These are phyloP conservation scores for Pollenia amentaria DNA, from an alignment of 2,888 invertebrate species.

Conservation along the genomic window DNA sequence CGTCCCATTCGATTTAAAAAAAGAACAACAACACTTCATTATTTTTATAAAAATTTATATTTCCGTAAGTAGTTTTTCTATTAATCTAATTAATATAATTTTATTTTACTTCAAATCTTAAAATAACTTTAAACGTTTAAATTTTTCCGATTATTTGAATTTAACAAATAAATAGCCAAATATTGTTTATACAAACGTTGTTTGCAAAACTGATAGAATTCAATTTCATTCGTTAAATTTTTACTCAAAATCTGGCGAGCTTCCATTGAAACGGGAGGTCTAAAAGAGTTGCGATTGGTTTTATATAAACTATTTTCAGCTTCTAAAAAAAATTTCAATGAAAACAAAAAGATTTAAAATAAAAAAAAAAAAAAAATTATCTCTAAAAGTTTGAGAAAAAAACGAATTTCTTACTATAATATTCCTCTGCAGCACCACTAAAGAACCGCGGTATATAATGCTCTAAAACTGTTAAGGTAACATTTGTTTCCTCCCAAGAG, in stretches of 20 bases:
- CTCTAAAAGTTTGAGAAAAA: neutral
- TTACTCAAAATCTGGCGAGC: constrained; percentile 91
- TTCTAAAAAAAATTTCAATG: constrained; percentile 61
- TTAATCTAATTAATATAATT: no score
- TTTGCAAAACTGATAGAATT: constrained; percentile 81
- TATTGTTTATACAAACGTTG: constrained; percentile 82
- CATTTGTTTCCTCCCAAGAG: constrained; percentile 93
- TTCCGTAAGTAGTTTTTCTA: no score
- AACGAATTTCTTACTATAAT: constrained; percentile 87
- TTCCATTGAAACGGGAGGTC: constrained; percentile 89
- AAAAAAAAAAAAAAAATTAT: neutral
- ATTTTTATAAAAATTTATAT: no score
- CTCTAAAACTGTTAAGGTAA: constrained; percentile 92
- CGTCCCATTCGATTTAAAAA: no score
- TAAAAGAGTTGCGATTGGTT: constrained; percentile 89
- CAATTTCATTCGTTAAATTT: constrained; percentile 91
- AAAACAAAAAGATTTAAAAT: neutral
- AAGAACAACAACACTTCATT: no score
- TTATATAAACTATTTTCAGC: constrained; percentile 75
- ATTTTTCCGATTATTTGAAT: constrained; percentile 14
- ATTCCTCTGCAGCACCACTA: constrained; percentile 89
- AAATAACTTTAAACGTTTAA: constrained; percentile 13
- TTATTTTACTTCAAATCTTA: neutral
- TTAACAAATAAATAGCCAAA: constrained; percentile 75
- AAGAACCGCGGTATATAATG: constrained; percentile 93